Percentiles rank a stretch among this genome's conserved stretches.
Conservation (phyloP, 2,113 vertebrate species). For the Albula glossodonta region DNA sequence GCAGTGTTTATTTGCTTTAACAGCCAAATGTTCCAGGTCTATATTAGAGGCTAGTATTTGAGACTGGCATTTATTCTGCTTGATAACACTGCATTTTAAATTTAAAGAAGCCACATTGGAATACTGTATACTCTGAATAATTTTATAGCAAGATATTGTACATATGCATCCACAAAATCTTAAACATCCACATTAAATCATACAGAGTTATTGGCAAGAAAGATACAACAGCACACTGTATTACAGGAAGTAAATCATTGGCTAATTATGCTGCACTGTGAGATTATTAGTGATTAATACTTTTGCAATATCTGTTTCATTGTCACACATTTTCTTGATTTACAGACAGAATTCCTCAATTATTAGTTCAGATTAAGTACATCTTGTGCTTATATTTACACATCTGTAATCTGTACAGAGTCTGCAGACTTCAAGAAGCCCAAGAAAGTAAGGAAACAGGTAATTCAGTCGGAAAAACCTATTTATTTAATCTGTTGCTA, state of each 20-base stretch:
- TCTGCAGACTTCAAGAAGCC: constrained; percentile 73
- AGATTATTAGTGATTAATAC: background rate
- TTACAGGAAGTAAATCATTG: background rate
- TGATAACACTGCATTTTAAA: too few relatives aligned
- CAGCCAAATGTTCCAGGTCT: too few relatives aligned
- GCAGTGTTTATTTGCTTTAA: too few relatives aligned
- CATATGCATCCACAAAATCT: too few relatives aligned
- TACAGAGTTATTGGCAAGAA: too few relatives aligned
- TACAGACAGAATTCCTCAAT: background rate
- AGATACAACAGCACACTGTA: background rate
- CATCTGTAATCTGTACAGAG: constrained; percentile 51
- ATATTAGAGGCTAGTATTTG: too few relatives aligned
- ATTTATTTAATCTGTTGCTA: background rate
- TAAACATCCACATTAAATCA: too few relatives aligned
- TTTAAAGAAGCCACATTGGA: too few relatives aligned
- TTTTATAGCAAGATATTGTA: too few relatives aligned
- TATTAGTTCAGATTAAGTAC: background rate
- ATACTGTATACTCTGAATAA: too few relatives aligned
- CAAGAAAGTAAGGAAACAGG: constrained; percentile 50
- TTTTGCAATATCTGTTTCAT: background rate
- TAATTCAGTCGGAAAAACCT: constrained; percentile 35
- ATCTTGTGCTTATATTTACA: background rate
- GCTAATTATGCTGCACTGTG: too few relatives aligned
- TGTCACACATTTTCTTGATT: background rate
- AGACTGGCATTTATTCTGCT: background rate